Conservation (phyloP, 2,888 invertebrate species). For the Trypoxylon attenuatum region DNA sequence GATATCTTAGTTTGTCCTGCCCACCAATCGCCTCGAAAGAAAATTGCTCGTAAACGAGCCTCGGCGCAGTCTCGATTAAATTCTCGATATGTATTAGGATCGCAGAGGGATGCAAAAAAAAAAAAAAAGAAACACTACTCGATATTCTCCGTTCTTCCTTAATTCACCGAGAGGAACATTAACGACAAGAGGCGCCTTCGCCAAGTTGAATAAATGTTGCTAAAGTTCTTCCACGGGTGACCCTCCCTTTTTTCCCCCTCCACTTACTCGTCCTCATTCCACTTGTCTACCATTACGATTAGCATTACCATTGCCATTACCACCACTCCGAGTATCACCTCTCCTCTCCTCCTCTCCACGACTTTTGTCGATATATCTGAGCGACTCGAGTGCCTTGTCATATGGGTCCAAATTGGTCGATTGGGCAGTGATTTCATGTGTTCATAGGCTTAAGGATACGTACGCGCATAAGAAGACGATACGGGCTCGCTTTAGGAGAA, state of each 20-base stretch:
- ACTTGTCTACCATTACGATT: not conserved
- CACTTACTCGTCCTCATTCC: constrained; percentile 18
- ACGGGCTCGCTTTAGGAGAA: constrained; percentile 60
- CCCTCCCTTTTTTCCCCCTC: constrained; percentile 35
- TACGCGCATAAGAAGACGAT: constrained; percentile 59
- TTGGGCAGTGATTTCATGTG: constrained; percentile 75
- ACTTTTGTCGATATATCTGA: constrained; percentile 38
- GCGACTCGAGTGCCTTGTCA: constrained; percentile 69
- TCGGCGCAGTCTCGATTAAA: constrained; percentile 25
- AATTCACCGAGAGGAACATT: constrained; percentile 30
- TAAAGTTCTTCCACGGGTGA: constrained; percentile 35
- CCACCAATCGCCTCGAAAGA: constrained; percentile 68
- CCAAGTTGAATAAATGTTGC: constrained; percentile 27
- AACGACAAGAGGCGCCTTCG: constrained; percentile 22
- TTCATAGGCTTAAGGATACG: constrained; percentile 73
- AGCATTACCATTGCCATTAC: not conserved
- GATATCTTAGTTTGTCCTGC: constrained; percentile 70
- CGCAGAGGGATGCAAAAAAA: constrained; percentile 5
- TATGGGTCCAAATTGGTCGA: constrained; percentile 73
- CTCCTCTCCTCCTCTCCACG: not conserved
- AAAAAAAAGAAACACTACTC: constrained; percentile 1
- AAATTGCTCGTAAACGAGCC: constrained; percentile 39
- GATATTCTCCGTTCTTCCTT: constrained; percentile 12
- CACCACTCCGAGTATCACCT: not conserved
- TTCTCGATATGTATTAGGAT: constrained; percentile 13